Evolutionary conservation across 2,113 vertebrate species (phyloP), one percentile per base, ranked within the genome.

Genomic region (Heterotilapia buettikoferi): DNA sequence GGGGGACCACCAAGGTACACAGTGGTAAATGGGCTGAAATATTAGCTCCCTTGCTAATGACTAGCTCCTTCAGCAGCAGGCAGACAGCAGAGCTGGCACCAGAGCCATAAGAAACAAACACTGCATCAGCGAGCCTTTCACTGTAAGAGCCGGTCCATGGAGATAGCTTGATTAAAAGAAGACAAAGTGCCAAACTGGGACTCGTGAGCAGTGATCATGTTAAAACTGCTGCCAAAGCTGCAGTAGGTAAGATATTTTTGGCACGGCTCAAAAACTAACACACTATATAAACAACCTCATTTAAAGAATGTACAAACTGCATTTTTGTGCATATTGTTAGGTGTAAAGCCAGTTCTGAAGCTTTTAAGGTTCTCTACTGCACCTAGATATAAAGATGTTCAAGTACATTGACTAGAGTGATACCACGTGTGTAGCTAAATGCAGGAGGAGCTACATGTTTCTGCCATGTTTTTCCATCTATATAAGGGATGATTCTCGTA

Each of bases 1-100:
- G 9, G 47, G 84, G 94, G 97, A 98, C 97, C 97, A 98, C 97
- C 97, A 96, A 96, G 96, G 96, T 83, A 93, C 88, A 89, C 68
- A 97, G 94, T 93, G 94, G 95, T 97, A 97, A 97, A 97, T 96
- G 95, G 96, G 94, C 96, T 96, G 97, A 97, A 97, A 97, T 97
- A 97, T 97, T 97, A 97, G 94, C 96, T 97, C 96, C 68, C 59
- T 96, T 94, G 94, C 97, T 97, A 97, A 97, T 96, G 96, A 97
- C 95, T 96, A 85, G 95, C 97, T 97, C 95, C 95, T 90, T 95
- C 96, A 95, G 96, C 97, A 96, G 96, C 92, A 96, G 94, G 86
- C 59, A 10, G 82, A 87, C 83, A 81, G 84, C 86, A 84, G 78
- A 33, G 73, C 59, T 93, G 84, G 90, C 86, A 88, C 52, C 18